Percentiles rank a stretch among this genome's conserved stretches.
phyloP scores from a whole-genome alignment of 2,113 vertebrate genomes.

The Tapirus terrestris region DNA sequence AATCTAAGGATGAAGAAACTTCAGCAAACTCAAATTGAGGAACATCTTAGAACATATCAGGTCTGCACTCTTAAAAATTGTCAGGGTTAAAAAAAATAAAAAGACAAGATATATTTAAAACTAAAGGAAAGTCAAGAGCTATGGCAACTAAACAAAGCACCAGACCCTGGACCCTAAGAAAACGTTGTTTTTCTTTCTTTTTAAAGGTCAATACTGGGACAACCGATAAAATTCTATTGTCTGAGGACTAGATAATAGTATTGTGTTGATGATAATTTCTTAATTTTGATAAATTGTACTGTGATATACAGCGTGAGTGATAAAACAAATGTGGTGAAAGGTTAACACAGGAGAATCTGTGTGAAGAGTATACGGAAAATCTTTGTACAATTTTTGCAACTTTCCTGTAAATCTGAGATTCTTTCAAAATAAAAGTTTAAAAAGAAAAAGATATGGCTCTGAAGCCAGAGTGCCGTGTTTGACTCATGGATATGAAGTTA shows the following conservation, averaged over 20 bases:
- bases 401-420: not conserved
- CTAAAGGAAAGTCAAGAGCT: not conserved
- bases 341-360: not conserved
- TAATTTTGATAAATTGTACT: not conserved
- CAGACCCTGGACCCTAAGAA: not conserved
- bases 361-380: not conserved
- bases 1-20: slow-evolving; percentile 21
- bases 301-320: not conserved
- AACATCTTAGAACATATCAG: slow-evolving; percentile 46
- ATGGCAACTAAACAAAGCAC: not conserved
- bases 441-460: not conserved
- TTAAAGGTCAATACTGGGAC: not conserved
- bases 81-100: not conserved
- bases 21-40: slow-evolving; percentile 36
- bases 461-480: not conserved
- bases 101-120: not conserved
- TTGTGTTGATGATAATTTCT: not conserved
- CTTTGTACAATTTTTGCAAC: not conserved
- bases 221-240: not conserved
- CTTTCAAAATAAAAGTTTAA: not conserved
- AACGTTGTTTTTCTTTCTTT: slow-evolving; percentile 20
- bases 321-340: not conserved
- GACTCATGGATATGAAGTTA: not conserved
- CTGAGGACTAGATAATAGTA: not conserved
- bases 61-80: not conserved